Base-by-base conservation (phyloP, 2,797 vertebrate genomes). In the Pangasius larnaudii region DNA sequence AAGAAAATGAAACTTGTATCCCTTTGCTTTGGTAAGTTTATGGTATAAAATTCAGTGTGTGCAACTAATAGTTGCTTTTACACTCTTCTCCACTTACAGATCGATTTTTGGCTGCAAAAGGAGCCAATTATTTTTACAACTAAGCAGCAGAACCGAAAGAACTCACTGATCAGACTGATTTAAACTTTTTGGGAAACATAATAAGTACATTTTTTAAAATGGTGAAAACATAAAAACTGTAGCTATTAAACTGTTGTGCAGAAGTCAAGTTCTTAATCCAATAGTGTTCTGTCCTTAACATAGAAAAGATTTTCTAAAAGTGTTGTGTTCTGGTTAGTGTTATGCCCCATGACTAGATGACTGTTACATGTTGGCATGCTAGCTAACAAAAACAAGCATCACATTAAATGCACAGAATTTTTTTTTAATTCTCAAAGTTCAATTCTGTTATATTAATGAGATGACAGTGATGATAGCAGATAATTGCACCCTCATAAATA, bases 121-220 rank as follows among this genome's bases (percentile, higher is more conserved):
- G 22, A 46, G 71, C 71, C 71, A 74, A 46, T 72, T 74, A 74
- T 24, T 77, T 77, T 77, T 77, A 49, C 46, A 30, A 8, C 49
- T 77, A 30, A 77, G 74, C 24, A 53, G 27, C 74, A 53, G 74
- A 51, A 51, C 27, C 5, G 2, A n/a, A n/a, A 49, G 24, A 49
- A 30, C 74, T 53, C 42, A 27, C 42, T 16, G 24, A 75, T 46
- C 11, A n/a, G 5, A 16, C 24, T 14, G 11, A 46, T 49, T 11
- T 27, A 16, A 74, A n/a, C 24, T n/a, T 5, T 51, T 13, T 75
- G 2, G 74, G 18, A 53, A 51, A n/a, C 5, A 9, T n/a, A 7
- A 30, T 2, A 51, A 30, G 16, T 46, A 5, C 0, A 24, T 14
- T 77, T 51, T n/a, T 16, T 16, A n/a, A 42, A 71, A 71, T 19